Conservation (phyloP, 2,113 vertebrate genomes). For the Phrynocephalus versicolor region DNA sequence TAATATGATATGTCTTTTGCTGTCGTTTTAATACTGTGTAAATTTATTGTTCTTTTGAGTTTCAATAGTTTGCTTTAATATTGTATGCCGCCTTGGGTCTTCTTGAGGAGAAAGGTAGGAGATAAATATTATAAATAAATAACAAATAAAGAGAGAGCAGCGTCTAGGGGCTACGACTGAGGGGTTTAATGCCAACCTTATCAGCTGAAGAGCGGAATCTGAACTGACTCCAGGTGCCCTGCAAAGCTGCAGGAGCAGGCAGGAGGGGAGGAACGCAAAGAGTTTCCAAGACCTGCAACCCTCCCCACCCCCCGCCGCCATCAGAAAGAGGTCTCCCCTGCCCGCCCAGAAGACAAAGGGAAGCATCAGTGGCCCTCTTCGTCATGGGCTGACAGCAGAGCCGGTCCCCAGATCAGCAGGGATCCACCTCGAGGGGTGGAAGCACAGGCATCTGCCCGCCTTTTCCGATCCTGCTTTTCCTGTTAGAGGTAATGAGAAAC, state of each 20-base stretch:
- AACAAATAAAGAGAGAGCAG: too few relatives aligned
- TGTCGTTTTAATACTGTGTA: too few relatives aligned
- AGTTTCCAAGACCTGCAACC: too few relatives aligned
- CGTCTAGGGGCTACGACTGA: neutral
- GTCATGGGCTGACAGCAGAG: neutral
- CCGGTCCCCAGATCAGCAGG: neutral
- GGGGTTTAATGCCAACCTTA: neutral
- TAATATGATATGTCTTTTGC: too few relatives aligned
- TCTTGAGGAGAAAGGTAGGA: too few relatives aligned
- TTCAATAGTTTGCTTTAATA: too few relatives aligned
- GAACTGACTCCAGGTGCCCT: too few relatives aligned
- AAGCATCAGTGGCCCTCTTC: neutral
- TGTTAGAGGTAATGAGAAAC: slow-evolving; percentile 62
- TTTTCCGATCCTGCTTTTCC: slow-evolving; percentile 42
- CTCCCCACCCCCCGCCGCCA: neutral
- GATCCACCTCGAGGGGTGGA: slow-evolving; percentile 7
- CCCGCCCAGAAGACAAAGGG: fast-evolving
- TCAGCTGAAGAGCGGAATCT: neutral
- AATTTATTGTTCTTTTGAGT: too few relatives aligned
- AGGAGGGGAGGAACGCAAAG: too few relatives aligned
- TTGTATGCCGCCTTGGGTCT: too few relatives aligned
- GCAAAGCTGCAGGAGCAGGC: neutral
- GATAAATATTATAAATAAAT: too few relatives aligned
- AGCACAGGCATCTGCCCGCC: neutral
- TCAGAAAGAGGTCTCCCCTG: too few relatives aligned